A percentile compares a stretch with the other conserved stretches of the same genome.
phyloP scores from a whole-genome alignment of 1,140 invertebrate species.

The Agrypnia vestita region DNA sequence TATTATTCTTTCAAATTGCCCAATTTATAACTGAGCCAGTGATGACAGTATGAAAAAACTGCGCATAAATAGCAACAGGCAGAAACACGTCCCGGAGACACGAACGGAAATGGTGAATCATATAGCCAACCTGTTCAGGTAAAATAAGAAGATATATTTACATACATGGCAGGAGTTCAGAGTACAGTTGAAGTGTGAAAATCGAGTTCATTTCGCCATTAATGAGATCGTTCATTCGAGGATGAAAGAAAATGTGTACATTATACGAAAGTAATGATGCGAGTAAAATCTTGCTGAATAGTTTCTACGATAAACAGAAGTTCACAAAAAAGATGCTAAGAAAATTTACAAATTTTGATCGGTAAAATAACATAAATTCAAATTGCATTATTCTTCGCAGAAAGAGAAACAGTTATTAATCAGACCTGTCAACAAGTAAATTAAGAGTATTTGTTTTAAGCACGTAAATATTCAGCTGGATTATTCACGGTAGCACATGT shows the following conservation, averaged over 20 bases:
- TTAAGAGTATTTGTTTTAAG: constrained; percentile 29
- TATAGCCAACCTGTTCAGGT: not conserved
- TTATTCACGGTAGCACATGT: not conserved
- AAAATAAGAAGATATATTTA: constrained; percentile 6
- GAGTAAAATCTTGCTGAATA: too few relatives aligned
- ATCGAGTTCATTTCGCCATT: not conserved
- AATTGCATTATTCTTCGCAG: not conserved
- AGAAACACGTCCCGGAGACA: constrained; percentile 13
- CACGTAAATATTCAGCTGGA: not conserved
- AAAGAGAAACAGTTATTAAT: constrained; percentile 39
- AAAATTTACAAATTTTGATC: too few relatives aligned
- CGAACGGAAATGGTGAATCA: constrained; percentile 30
- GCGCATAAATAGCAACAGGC: constrained; percentile 26
- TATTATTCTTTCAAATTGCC: constrained; percentile 44
- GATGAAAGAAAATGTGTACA: too few relatives aligned
- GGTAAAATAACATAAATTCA: not conserved
- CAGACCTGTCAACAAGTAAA: constrained; percentile 49
- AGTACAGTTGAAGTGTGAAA: constrained; percentile 19
- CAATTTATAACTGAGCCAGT: constrained; percentile 39
- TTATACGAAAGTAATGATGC: too few relatives aligned
- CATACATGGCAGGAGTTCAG: not conserved
- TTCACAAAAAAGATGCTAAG: too few relatives aligned
- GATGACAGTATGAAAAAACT: constrained; percentile 39
- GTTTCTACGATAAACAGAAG: too few relatives aligned
- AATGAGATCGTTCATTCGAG: too few relatives aligned